Evolutionary conservation across 2,797 vertebrate genomes (phyloP).

Genomic region (Huso huso): DNA sequence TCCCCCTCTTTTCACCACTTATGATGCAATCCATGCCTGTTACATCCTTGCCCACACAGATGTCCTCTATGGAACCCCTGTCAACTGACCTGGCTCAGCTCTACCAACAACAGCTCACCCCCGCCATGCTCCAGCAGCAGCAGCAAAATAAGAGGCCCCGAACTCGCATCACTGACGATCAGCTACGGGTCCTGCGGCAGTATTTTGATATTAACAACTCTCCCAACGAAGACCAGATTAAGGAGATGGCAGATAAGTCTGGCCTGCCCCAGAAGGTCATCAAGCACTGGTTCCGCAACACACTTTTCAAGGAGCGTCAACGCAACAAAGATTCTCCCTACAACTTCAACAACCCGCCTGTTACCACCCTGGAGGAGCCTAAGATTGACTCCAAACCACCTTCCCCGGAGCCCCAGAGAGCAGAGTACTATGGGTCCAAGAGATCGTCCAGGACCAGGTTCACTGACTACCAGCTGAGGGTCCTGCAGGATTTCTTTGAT

Average conservation of each 20-base stretch:
- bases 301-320: constrained; percentile 95
- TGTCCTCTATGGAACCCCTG: constrained; percentile 80
- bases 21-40: constrained; percentile 98
- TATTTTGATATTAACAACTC: constrained; percentile 99
- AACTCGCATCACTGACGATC: constrained; percentile 95
- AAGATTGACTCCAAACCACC: constrained; percentile 95
- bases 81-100: constrained; percentile 88
- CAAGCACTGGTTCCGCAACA: constrained; percentile 99
- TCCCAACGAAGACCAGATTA: constrained; percentile 97
- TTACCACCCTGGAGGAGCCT: constrained; percentile 88
- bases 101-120: constrained; percentile 96
- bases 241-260: constrained; percentile 98
- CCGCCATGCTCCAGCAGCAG: constrained; percentile 87
- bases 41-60: constrained; percentile 76
- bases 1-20: constrained; percentile 90
- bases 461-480: constrained; percentile 94
- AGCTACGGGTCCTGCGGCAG: constrained; percentile 86
- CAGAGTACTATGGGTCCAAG: constrained; percentile 90
- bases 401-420: constrained; percentile 87
- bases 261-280: constrained; percentile 97
- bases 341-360: constrained; percentile 97
- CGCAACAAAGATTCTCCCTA: constrained; percentile 98
- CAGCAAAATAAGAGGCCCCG: constrained; percentile 96
- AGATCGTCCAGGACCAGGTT: constrained; percentile 93
- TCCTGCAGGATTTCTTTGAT: constrained; percentile 98